Evolutionary conservation across 2,888 invertebrate species (phyloP), one percentile per base, ranked within the genome.

Genomic region (Sympetrum striolatum): DNA sequence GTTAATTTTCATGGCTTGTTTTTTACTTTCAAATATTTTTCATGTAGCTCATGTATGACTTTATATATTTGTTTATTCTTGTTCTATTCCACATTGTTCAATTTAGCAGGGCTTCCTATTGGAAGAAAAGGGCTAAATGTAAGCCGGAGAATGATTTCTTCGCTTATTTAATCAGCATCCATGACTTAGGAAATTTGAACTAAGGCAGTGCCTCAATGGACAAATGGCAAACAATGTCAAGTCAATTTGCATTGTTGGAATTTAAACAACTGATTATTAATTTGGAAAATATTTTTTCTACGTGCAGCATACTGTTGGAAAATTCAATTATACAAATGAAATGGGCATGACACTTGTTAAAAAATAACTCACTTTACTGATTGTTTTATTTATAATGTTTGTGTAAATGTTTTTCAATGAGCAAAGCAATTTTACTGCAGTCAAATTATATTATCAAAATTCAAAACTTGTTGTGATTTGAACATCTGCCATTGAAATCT

Each of bases 221-320:
- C 3, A 60, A 37, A 37, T 60, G 60, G 60, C 60, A 86, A 60
- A 86, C 22, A 64, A 35, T 60, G 86, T 86, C 64, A 37, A 18
- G 86, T 86, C 86, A 86, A 86, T 86, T 86, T 86, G 60, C 60
- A 86, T 86, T 86, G 86, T 86, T 64, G 86, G 86, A 60, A 60
- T 86, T 60, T 86, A n/a, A 86, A 58, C 60, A 86, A 58, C 37
- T 86, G 86, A 86, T 86, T 86, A 86, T 86, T 86, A 86, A 60
- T 86, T 86, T 64, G 60, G 60, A 86, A 60, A 86, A 64, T 86
- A 86, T 86, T 60, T 86, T 86, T 86, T 86, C 58, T 86, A 86
- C 22, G n/a, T 86, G 86, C 64, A 64, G 86, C 60, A 86, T 86
- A 60, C 60, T 86, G 86, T 86, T 86, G 37, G 60, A 86, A 86